Conservation (phyloP, 1,140 invertebrate species). For the Geopemphigus sp. region DNA sequence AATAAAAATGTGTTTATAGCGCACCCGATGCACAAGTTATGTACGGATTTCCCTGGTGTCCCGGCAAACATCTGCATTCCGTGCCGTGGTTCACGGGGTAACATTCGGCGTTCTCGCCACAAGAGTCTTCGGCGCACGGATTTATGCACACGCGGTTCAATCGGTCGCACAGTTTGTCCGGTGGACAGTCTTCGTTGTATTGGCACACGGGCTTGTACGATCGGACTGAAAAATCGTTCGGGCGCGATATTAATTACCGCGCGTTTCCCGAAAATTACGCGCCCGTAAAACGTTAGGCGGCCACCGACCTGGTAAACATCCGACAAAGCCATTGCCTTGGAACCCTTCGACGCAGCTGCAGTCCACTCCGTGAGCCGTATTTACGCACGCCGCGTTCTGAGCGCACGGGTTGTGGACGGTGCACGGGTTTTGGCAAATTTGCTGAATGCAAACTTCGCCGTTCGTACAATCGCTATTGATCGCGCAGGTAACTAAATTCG, state of each 20-base stretch:
- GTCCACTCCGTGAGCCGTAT: slow-evolving; percentile 80
- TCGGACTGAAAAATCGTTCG: slow-evolving; percentile 52
- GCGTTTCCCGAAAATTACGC: too few species aligned
- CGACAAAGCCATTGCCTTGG: slow-evolving; percentile 79
- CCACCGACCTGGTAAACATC: slow-evolving; percentile 72
- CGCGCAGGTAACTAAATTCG: slow-evolving; percentile 69
- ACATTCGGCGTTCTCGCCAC: slow-evolving; percentile 81
- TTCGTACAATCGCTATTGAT: slow-evolving; percentile 75
- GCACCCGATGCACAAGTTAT: slow-evolving; percentile 67
- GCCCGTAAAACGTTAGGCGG: too few species aligned
- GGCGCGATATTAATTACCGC: too few species aligned
- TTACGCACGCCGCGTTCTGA: slow-evolving; percentile 79
- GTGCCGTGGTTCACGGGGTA: slow-evolving; percentile 72
- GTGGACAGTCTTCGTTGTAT: slow-evolving; percentile 85
- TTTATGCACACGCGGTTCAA: slow-evolving; percentile 78
- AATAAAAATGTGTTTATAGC: neutral
- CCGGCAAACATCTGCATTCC: slow-evolving; percentile 73
- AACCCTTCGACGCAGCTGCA: slow-evolving; percentile 81
- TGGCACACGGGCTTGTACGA: slow-evolving; percentile 73
- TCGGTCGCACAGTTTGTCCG: slow-evolving; percentile 75
- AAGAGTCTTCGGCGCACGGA: slow-evolving; percentile 77
- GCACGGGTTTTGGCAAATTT: slow-evolving; percentile 78
- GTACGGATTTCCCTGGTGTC: slow-evolving; percentile 77
- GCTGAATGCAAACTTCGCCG: slow-evolving; percentile 77
- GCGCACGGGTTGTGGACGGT: slow-evolving; percentile 77